Percentiles rank a stretch among this genome's conserved stretches.
phyloP scores from a whole-genome alignment of 2,113 vertebrate species.

The Pipra filicauda region DNA sequence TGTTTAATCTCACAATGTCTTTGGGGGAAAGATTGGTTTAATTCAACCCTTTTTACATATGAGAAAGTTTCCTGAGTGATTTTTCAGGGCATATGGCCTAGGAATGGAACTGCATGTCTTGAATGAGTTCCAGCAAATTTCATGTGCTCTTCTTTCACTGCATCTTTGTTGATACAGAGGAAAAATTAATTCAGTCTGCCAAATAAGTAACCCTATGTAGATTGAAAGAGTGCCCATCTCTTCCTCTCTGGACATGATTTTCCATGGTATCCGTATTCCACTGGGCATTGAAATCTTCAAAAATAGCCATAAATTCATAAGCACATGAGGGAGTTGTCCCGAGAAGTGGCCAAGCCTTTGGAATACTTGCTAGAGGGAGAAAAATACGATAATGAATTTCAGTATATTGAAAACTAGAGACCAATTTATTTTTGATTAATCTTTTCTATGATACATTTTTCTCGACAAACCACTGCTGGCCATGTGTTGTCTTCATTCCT shows the following conservation, averaged over 20 bases:
- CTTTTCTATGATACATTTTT: neutral
- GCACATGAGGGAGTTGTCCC: neutral
- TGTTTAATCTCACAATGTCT: neutral
- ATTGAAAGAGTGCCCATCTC: neutral
- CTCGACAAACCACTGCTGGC: neutral
- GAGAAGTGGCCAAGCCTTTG: neutral
- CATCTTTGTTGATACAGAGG: constrained; percentile 16
- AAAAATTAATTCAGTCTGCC: constrained; percentile 46
- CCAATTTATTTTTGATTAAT: neutral
- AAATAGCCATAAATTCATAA: neutral
- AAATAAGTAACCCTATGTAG: neutral
- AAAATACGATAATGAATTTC: neutral
- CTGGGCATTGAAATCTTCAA: neutral
- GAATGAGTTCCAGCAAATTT: constrained; percentile 55
- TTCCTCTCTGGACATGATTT: neutral
- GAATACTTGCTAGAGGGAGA: neutral
- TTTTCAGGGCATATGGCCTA: constrained; percentile 55
- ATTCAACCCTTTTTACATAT: neutral
- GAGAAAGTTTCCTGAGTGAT: constrained; percentile 17
- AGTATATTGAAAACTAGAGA: neutral
- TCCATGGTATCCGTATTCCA: neutral
- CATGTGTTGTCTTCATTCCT: neutral
- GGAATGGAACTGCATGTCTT: constrained; percentile 22
- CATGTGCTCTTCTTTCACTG: constrained; percentile 18
- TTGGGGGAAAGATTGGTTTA: neutral